phyloP scores from a whole-genome alignment of 2,888 invertebrate genomes.

The Tenthredo notha region DNA sequence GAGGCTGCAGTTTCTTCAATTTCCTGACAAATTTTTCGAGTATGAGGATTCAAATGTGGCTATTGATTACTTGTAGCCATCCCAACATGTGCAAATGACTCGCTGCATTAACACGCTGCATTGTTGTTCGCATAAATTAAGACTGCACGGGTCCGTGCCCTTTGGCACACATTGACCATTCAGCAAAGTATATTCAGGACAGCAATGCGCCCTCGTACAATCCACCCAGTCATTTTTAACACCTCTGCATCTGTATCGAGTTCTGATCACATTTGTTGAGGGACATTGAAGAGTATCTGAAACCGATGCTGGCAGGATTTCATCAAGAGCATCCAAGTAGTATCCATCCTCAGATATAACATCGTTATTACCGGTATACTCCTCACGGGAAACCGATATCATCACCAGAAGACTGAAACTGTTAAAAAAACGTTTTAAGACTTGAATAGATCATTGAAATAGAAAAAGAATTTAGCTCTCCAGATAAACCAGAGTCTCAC shows the following conservation, averaged over 20 bases:
- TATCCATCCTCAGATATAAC: slow-evolving; percentile 55
- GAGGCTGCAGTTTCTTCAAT: not conserved
- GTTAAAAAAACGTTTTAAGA: not conserved
- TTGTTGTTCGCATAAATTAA: slow-evolving; percentile 84
- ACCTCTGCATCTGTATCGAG: slow-evolving; percentile 81
- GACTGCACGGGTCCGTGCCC: slow-evolving; percentile 83
- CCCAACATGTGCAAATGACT: slow-evolving; percentile 84
- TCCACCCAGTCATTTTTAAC: slow-evolving; percentile 82
- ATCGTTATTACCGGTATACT: slow-evolving; percentile 1
- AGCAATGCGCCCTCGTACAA: slow-evolving; percentile 83
- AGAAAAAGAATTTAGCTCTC: not conserved
- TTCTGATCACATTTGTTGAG: slow-evolving; percentile 82
- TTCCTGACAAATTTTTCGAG: not conserved
- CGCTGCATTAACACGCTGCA: slow-evolving; percentile 83
- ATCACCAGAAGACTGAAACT: slow-evolving; percentile 25
- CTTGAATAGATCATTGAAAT: not conserved
- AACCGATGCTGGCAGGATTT: slow-evolving; percentile 46
- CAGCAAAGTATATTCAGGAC: slow-evolving; percentile 82
- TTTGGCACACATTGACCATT: slow-evolving; percentile 83
- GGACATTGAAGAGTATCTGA: slow-evolving; percentile 80
- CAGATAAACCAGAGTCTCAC: not conserved
- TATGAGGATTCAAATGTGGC: not conserved
- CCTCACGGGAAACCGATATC: not conserved
- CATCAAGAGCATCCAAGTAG: slow-evolving; percentile 54
- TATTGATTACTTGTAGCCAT: slow-evolving; percentile 79